Evolutionary conservation across 2,888 invertebrate genomes (phyloP), one percentile per base, ranked within the genome.

Genomic region (Notocelia uddmanniana): DNA sequence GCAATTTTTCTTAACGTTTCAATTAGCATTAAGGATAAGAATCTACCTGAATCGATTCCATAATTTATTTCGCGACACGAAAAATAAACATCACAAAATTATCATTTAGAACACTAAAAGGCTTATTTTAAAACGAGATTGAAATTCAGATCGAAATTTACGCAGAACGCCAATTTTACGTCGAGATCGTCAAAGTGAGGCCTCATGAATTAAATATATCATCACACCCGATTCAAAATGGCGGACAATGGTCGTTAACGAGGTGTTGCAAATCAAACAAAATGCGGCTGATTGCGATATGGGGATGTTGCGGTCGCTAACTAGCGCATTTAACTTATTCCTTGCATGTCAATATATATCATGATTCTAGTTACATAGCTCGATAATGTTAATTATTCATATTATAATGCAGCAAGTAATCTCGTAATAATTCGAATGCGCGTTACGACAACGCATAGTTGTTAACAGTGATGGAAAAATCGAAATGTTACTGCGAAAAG

Each of bases 201-300:
- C 6, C 26, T 66, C 70, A 50, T 66, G 66, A 69, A 66, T 66
- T 66, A 71, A 66, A 66, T 71, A 66, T 59, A 59, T 69, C 68
- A 59, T 70, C 59, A 58, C 23, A 60, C 18, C 37, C 63, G 50
- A 31, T 66, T 58, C 64, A 52, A 60, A 52, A 54, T 55, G 60
- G 70, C 45, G 45, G 45, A 71, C 71, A 72, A 72, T 62, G 37
- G 23, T 8, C 19, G 50, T 37, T 72, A 68, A 72, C 68, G 72
- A 72, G 68, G 62, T 68, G 48, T 60, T 67, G 55, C 72, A 72
- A 68, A 72, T 72, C 72, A 72, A 72, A 72, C 68, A 72, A 72
- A 72, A 72, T 72, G 62, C 48, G n/a, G n/a, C 68, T 72, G 72
- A 72, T 72, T 72, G 72, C 57, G 62, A 72, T 62, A 72, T 72